A percentile compares a stretch with the other conserved stretches of the same genome.
Conservation (phyloP, 53 echinoderm and acorn worm genomes). For the Mesocentrotus franciscanus region DNA sequence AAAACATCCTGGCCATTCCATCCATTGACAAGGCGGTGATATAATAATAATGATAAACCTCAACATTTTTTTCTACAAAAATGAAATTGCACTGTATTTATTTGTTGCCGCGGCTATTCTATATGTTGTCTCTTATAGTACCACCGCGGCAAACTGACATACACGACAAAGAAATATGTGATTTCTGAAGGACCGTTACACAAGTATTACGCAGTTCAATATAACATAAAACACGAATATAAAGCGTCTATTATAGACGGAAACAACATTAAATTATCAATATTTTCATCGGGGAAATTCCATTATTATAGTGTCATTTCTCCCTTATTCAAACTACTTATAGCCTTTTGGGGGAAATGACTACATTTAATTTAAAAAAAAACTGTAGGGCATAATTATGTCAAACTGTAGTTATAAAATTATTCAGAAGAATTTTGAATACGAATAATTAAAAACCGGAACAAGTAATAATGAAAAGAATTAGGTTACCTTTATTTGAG, state of each 20-base stretch:
- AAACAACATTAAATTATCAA: not conserved
- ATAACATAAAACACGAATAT: constrained; percentile 15
- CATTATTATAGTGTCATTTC: not conserved
- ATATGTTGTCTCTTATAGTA: constrained; percentile 2
- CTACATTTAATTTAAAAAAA: too few species aligned
- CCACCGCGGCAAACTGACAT: constrained; percentile 49
- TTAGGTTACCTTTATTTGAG: too few species aligned
- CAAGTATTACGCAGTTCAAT: constrained; percentile 38
- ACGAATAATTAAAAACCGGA: too few species aligned
- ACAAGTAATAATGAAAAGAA: too few species aligned
- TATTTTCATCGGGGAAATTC: not conserved
- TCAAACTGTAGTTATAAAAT: too few species aligned
- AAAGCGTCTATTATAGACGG: not conserved
- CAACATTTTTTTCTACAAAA: constrained; percentile 67
- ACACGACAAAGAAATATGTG: constrained; percentile 21
- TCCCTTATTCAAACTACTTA: too few species aligned
- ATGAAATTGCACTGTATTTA: constrained; percentile 62
- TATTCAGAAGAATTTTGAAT: too few species aligned
- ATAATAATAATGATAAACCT: constrained; percentile 65
- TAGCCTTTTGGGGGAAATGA: too few species aligned
- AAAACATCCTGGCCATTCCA: constrained; percentile 60
- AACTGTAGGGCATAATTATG: too few species aligned
- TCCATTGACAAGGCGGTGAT: constrained; percentile 65
- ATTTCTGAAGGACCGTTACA: constrained; percentile 15
- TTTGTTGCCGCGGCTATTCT: constrained; percentile 56